Percentiles rank a stretch among this genome's conserved stretches.
Conservation (phyloP, 2,113 vertebrate species). For the Halcyon malimbica region DNA sequence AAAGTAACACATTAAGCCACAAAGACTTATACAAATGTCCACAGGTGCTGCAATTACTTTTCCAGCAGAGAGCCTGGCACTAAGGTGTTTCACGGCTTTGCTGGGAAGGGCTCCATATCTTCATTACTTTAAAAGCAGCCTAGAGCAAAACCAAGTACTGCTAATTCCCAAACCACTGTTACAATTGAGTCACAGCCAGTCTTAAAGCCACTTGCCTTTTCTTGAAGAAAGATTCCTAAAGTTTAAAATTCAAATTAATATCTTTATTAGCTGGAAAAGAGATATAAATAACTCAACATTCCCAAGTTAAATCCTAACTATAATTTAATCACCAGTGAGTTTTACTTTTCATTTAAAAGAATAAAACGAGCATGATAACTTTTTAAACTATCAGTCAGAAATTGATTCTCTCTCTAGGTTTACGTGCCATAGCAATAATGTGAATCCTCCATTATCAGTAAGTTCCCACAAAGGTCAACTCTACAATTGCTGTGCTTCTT, state of each 20-base stretch:
- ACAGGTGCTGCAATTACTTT: background rate
- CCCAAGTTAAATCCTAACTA: background rate
- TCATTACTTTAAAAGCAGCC: background rate
- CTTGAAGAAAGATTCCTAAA: background rate
- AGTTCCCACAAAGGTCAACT: background rate
- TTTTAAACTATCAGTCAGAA: background rate
- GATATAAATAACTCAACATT: background rate
- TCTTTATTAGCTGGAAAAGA: background rate
- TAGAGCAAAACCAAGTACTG: background rate
- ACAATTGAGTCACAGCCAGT: background rate
- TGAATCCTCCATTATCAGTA: background rate
- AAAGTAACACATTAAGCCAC: background rate
- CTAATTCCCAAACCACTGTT: background rate
- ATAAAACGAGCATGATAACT: background rate
- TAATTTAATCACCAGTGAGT: background rate
- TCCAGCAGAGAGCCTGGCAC: background rate
- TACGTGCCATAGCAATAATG: background rate
- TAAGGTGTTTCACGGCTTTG: background rate
- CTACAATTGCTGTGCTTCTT: background rate
- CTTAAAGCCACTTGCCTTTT: background rate
- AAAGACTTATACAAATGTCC: fast-evolving
- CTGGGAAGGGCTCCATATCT: background rate
- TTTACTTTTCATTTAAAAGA: background rate
- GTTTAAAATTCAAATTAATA: background rate
- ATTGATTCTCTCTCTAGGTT: background rate